These are phyloP conservation scores for Nyctibius grandis DNA, from an alignment of 2,797 vertebrate genomes.

Conservation along the genomic window DNA sequence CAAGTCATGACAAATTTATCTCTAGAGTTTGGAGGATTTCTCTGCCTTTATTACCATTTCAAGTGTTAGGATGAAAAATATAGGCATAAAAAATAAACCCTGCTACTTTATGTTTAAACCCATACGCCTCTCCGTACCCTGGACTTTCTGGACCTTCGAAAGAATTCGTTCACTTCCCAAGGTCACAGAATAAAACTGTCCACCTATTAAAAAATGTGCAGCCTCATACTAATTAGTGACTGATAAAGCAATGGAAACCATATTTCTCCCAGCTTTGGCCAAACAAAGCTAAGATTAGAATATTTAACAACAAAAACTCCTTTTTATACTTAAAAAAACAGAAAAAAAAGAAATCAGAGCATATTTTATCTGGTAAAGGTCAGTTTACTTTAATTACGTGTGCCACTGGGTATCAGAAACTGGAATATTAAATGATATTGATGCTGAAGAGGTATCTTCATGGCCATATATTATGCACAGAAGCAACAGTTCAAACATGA, in stretches of 20 bases:
- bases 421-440: constrained; percentile 5
- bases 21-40: background rate
- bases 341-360: background rate
- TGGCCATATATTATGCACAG: background rate
- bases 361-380: background rate
- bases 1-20: background rate
- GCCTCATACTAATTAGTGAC: constrained; percentile 19
- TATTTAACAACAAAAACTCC: background rate
- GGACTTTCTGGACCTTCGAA: background rate
- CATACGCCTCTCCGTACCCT: background rate
- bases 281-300: constrained; percentile 18
- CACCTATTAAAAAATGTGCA: constrained; percentile 7
- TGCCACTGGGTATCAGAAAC: constrained; percentile 27
- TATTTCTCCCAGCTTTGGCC: background rate
- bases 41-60: background rate
- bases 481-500: background rate
- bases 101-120: constrained; percentile 5
- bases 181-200: constrained; percentile 35
- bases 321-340: background rate
- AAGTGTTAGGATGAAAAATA: constrained; percentile 10
- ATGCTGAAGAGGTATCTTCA: background rate
- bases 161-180: background rate
- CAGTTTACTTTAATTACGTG: background rate
- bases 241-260: background rate
- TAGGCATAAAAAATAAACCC: background rate